Evolutionary conservation across 2,113 vertebrate species (phyloP).

Genomic region (Zonotrichia leucophrys): DNA sequence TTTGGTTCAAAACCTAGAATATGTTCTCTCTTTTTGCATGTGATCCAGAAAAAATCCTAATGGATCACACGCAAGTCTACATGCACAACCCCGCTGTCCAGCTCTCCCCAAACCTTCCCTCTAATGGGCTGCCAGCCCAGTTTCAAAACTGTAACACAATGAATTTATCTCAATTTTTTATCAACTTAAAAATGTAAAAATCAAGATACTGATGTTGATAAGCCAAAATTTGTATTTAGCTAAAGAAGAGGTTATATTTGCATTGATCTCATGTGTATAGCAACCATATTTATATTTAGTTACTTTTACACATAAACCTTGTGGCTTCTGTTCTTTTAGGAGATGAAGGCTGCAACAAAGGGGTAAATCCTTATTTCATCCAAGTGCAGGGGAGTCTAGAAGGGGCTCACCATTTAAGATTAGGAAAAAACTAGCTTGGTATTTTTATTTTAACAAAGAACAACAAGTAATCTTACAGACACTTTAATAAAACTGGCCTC

Average conservation of each 20-base stretch:
- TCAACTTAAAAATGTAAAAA: background rate
- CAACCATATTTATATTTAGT: background rate
- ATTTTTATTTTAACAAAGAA: background rate
- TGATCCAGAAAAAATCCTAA: conserved; percentile 40
- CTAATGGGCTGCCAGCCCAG: background rate
- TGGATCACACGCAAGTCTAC: background rate
- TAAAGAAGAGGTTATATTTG: background rate
- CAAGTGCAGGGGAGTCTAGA: background rate
- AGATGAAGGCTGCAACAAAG: background rate
- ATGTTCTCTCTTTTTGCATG: conserved; percentile 36
- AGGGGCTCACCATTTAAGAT: background rate
- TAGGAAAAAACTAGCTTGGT: background rate
- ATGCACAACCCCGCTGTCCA: background rate
- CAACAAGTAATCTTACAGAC: background rate
- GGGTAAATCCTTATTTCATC: background rate
- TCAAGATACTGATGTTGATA: background rate
- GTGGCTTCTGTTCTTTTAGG: background rate
- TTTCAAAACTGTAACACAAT: background rate
- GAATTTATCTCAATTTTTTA: background rate
- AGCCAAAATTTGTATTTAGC: background rate
- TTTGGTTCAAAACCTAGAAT: conserved; percentile 35
- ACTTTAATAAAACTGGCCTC: background rate
- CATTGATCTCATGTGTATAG: background rate
- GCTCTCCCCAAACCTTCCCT: background rate
- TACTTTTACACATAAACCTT: background rate